These are phyloP conservation scores for Trachurus trachurus DNA, from an alignment of 2,797 vertebrate genomes.

Conservation along the genomic window DNA sequence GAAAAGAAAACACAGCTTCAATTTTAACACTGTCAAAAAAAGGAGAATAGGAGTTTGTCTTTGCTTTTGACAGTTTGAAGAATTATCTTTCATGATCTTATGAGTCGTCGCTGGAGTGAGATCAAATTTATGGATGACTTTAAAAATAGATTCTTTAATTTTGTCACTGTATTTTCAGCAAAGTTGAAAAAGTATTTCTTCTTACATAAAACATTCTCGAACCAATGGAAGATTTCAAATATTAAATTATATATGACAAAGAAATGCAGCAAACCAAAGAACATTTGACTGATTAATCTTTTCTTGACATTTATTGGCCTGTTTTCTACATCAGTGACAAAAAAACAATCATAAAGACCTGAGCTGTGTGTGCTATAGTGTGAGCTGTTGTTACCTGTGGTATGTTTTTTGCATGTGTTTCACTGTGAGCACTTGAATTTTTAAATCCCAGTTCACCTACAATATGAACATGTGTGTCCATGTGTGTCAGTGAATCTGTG, in stretches of 20 bases:
- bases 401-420: neutral
- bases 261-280: neutral
- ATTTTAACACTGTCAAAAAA: neutral
- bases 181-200: neutral
- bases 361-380: too few species aligned
- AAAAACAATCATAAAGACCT: too few species aligned
- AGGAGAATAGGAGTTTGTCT: too few species aligned
- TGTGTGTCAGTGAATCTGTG: conserved; percentile 30
- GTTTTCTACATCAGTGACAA: too few species aligned
- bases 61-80: too few species aligned
- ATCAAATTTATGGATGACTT: too few species aligned
- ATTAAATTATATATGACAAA: neutral
- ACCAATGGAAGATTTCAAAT: neutral
- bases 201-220: neutral
- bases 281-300: too few species aligned
- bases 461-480: conserved; percentile 17
- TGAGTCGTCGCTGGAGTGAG: neutral
- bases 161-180: too few species aligned
- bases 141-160: too few species aligned
- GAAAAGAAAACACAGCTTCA: neutral
- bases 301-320: too few species aligned
- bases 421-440: neutral
- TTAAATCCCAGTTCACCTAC: conserved; percentile 9
- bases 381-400: too few species aligned
- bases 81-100: neutral